A percentile compares a stretch with the other conserved stretches of the same genome.
Evolutionary conservation across 2,113 vertebrate species (phyloP).

Genomic region (Burhinus bistriatus): DNA sequence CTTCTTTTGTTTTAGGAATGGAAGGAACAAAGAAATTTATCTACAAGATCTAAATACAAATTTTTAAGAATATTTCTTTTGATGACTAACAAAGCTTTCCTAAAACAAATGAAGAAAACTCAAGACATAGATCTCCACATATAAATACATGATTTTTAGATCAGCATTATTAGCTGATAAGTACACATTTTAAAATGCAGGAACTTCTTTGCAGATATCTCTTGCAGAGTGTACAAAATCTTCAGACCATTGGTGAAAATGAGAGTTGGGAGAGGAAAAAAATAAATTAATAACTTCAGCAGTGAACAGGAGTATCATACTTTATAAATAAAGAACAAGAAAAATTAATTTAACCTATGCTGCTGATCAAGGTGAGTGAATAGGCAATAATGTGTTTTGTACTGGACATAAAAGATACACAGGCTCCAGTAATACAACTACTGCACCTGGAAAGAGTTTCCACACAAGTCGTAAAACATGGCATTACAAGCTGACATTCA

Average conservation of each 20-base stretch:
- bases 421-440: not conserved
- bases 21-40: not conserved
- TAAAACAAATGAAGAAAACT: not conserved
- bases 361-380: not conserved
- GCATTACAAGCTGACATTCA: not conserved
- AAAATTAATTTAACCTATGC: not conserved
- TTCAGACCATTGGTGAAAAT: not conserved
- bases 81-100: not conserved
- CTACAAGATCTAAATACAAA: not conserved
- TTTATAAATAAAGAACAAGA: not conserved
- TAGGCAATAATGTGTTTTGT: not conserved
- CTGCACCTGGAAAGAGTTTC: not conserved
- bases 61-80: not conserved
- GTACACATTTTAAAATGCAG: not conserved
- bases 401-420: not conserved
- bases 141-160: not conserved
- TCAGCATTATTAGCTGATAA: not conserved
- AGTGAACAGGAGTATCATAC: not conserved
- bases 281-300: not conserved
- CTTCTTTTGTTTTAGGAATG: not conserved
- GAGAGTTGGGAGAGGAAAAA: not conserved
- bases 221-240: not conserved
- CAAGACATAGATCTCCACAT: fast-evolving
- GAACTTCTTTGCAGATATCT: not conserved
- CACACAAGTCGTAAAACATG: not conserved